Evolutionary conservation across 1,140 invertebrate species (phyloP).

Genomic region (Dufourea novaeangliae): DNA sequence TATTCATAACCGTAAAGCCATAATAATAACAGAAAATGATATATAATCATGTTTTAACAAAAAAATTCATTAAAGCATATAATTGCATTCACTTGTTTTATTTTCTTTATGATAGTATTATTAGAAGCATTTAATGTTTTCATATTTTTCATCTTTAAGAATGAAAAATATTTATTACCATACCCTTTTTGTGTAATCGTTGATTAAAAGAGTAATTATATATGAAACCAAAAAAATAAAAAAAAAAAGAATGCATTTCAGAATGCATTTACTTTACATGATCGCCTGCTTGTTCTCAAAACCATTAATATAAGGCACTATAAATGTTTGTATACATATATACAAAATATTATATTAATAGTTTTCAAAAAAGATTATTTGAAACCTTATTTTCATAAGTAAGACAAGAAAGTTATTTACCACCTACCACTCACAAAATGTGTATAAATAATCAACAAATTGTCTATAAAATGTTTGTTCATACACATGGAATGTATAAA

Average conservation of each 20-base stretch:
- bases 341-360: conserved; percentile 27
- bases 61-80: conserved; percentile 26
- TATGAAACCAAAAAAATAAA: background rate
- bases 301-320: conserved; percentile 8
- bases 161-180: conserved; percentile 11
- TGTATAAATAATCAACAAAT: conserved; percentile 23
- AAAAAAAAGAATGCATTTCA: background rate
- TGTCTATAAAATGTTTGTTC: conserved; percentile 10
- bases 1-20: conserved; percentile 1
- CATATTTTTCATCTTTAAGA: background rate
- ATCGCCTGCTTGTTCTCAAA: background rate
- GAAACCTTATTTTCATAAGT: conserved; percentile 1
- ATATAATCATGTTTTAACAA: conserved; percentile 22
- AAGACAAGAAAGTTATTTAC: conserved; percentile 4
- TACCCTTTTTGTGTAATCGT: background rate
- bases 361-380: conserved; percentile 6
- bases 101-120: conserved; percentile 15
- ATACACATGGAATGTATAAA: conserved; percentile 27
- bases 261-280: conserved; percentile 3
- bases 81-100: background rate
- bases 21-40: conserved; percentile 17
- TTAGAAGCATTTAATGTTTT: conserved; percentile 28
- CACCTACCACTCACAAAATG: conserved; percentile 1
- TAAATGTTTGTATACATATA: conserved; percentile 31
- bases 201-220: conserved; percentile 7